Evolutionary conservation across 2,797 vertebrate genomes (phyloP), one percentile per base, ranked within the genome.

Genomic region (Dipus sagitta): DNA sequence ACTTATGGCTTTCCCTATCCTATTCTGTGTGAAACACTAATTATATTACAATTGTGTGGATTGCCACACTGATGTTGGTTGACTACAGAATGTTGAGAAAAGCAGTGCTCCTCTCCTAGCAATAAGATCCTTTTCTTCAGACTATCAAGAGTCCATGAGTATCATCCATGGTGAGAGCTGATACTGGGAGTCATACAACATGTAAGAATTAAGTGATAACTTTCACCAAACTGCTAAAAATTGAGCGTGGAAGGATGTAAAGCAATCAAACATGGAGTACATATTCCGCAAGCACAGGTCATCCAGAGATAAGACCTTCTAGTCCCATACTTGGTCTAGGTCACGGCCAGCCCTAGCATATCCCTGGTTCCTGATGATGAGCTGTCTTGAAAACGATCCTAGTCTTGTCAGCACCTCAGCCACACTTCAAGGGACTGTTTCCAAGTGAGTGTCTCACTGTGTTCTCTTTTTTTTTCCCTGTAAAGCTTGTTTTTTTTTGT

Each of bases 161-260:
- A 15, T 26, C 62, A 42, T 34, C 32, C 11, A 1, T 1, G 10
- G 18, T 30, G 32, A 30, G 2, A 81, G 32, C 5, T 10, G 20
- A 9, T 12, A 0, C 4, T 26, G 23, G 1, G 14, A 52, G 18
- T 21, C 4, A 4, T 0, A 42, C 11, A 62, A 38, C 54, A 58
- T 12, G 0, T 4, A 12, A 30, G 13, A 60, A 76, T 21, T 83
- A 11, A 20, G 23, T 5, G 58, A 86, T 20, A 84, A 18, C 8
- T 38, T 58, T 28, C 28, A 64, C 38, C 38, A 18, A 30, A 34
- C 9, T 58, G 0, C n/a, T 34, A 14, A 64, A 82, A 82, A 24
- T 4, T 75, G 23, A 90, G 15, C 0, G 4, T 70, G 23, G 17
- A 62, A 14, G 26, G 34, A 26, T 18, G 8, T 17, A 24, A 76